phyloP scores from a whole-genome alignment of 2,888 invertebrate species.

The Branchellion lobata region DNA sequence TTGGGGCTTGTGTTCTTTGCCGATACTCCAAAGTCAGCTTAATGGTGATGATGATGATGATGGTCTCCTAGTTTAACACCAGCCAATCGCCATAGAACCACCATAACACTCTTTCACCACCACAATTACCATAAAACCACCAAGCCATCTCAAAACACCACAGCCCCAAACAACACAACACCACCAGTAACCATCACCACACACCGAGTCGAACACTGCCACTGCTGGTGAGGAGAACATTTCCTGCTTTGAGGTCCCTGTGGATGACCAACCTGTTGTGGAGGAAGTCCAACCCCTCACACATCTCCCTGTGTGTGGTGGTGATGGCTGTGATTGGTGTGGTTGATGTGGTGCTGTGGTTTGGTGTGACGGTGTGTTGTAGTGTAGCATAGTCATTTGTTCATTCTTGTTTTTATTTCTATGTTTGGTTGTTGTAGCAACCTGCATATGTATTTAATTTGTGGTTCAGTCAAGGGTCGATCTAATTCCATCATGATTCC shows the following conservation, averaged over 20 bases:
- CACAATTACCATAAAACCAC: too few relatives aligned
- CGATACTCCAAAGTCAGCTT: slow-evolving; percentile 99
- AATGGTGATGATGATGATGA: too few relatives aligned
- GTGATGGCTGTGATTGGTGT: too few relatives aligned
- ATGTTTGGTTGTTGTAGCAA: background rate
- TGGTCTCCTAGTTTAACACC: too few relatives aligned
- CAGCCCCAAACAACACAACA: too few relatives aligned
- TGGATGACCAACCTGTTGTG: slow-evolving; percentile 91
- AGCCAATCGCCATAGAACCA: too few relatives aligned
- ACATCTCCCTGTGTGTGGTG: slow-evolving; percentile 73
- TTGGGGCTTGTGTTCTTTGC: slow-evolving; percentile 93
- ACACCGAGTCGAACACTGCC: slow-evolving; percentile 94
- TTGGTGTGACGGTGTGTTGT: too few relatives aligned
- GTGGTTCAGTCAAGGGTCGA: slow-evolving; percentile 87
- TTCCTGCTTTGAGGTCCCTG: slow-evolving; percentile 96
- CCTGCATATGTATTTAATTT: slow-evolving; percentile 88
- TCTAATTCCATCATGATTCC: slow-evolving; percentile 98
- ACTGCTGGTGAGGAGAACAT: slow-evolving; percentile 90
- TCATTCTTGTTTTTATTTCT: background rate
- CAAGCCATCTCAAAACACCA: background rate
- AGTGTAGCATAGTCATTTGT: background rate
- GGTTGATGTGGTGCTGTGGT: too few relatives aligned
- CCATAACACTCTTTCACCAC: too few relatives aligned
- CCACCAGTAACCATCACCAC: slow-evolving; percentile 50
- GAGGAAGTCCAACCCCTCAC: slow-evolving; percentile 75